Evolutionary conservation across 1,140 invertebrate species (phyloP).

Genomic region (Pogonomyrmex barbatus): DNA sequence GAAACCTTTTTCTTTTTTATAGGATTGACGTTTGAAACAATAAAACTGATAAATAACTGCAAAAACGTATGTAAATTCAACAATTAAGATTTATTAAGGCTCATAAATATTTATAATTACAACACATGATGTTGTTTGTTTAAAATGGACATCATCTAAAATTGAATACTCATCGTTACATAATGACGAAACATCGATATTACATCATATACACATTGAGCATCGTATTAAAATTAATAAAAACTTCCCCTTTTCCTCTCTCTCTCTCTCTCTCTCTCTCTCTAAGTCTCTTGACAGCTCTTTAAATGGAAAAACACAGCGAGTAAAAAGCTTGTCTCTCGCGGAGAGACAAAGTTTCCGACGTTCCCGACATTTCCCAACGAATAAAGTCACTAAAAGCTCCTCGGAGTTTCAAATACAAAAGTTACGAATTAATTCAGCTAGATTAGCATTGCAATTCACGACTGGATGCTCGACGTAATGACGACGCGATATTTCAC

Average conservation of each 20-base stretch:
- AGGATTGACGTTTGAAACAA: neutral
- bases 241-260: neutral
- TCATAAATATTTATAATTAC: neutral
- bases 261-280: neutral
- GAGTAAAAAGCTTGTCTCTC: neutral
- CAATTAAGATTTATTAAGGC: neutral
- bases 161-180: neutral
- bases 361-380: too few species aligned
- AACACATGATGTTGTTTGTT: neutral
- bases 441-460: slow-evolving; percentile 5
- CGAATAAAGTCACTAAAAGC: too few species aligned
- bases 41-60: neutral
- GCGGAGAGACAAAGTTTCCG: neutral
- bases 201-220: neutral
- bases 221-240: neutral
- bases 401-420: neutral
- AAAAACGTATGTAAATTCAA: neutral
- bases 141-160: neutral
- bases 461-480: neutral
- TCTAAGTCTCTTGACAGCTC: neutral
- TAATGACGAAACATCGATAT: neutral
- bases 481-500: neutral
- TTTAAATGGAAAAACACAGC: neutral
- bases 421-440: neutral
- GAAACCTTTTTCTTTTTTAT: neutral